Evolutionary conservation across 2,797 vertebrate species (phyloP), one percentile per base, ranked within the genome.

Genomic region (Loriculus beryllinus): DNA sequence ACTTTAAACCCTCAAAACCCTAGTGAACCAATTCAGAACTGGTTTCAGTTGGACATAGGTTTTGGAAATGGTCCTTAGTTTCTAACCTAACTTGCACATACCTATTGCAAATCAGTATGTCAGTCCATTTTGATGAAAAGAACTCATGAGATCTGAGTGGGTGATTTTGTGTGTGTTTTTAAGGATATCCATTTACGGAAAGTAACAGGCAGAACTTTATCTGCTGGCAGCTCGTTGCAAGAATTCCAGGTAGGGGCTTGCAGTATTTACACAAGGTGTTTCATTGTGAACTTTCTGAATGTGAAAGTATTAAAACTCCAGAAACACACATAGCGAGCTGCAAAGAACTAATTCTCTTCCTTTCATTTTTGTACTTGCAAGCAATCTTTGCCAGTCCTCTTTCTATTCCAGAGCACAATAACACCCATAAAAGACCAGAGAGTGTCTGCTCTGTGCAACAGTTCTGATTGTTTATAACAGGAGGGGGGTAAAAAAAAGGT

Each of bases 251-350:
- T 83, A 69, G 56, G 62, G 59, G 35, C 45, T 92, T 82, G 82
- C 84, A 94, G 29, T 95, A 86, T 93, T 96, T 94, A 86, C 93
- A 59, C 88, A 87, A 96, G 95, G 91, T 96, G 94, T 97, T 97
- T 97, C 94, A 96, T 91, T 96, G 95, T 91, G 87, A 86, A 75
- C 72, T 29, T 64, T 89, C 62, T 68, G 54, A 70, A 79, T 6
- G 57, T 48, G 45, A 68, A 76, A 82, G 62, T 81, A 93, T 85
- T 93, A 90, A 94, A 89, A 74, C 71, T 57, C 76, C 54, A 94
- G 62, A 83, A 95, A 92, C 42, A 4, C 69, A 69, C 78, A 7
- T 17, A 49, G 81, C 1, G 0, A 60, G 39, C 25, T 56, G 86
- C 86, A 91, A 82, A 88, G 96, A 97, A 96, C 96, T 82, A 96